Base-by-base conservation (phyloP, 2,888 invertebrate species). In the Caenorhabditis parvicauda region DNA sequence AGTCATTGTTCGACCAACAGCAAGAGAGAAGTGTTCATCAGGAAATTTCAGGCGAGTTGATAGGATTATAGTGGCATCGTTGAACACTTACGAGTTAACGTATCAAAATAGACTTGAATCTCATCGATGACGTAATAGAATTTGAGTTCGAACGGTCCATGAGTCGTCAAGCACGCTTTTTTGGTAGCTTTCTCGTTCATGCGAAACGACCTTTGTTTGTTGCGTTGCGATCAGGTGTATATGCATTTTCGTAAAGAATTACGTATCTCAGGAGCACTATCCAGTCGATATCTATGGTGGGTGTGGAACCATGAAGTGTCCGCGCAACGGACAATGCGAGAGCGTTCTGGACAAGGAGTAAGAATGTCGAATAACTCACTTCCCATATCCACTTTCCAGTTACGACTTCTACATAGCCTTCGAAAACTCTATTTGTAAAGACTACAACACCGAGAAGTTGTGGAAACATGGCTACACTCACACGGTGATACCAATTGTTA, bases 371-470 rank as follows among this genome's bases (percentile, higher is more conserved):
- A 28, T 21, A 19, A 19, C 39, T 55, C 2, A 21, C 28, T 9
- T 21, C 22, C 7, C 9, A 25, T 42, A 5, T 12, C 28, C 41
- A 21, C 14, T 17, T 66, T 73, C 43, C 61, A 77, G 77, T 39
- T 78, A 78, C 45, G 64, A 73, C 55, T 79, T 79, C 62, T 79
- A 79, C 54, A 58, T 77, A 3, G 67, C 79, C 2, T 67, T 77
- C 57, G 80, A 81, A 57, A 81, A 81, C 60, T 74, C 74, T 22
- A 66, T 81, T 53, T 81, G 81, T 61, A 57, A 67, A 17, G 81
- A 81, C 41, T 81, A 81, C 57, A 67, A 75, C 19, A 81, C 81
- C 1, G 81, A 81, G 50, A 81, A 81, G 58, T 62, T 81, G 17
- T 81, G 81, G 81, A 69, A 71, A 25, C 72, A 74, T 28, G 78